Evolutionary conservation across 2,797 vertebrate genomes (phyloP), one percentile per base, ranked within the genome.

Genomic region (Schizopygopsis malacanthus): DNA sequence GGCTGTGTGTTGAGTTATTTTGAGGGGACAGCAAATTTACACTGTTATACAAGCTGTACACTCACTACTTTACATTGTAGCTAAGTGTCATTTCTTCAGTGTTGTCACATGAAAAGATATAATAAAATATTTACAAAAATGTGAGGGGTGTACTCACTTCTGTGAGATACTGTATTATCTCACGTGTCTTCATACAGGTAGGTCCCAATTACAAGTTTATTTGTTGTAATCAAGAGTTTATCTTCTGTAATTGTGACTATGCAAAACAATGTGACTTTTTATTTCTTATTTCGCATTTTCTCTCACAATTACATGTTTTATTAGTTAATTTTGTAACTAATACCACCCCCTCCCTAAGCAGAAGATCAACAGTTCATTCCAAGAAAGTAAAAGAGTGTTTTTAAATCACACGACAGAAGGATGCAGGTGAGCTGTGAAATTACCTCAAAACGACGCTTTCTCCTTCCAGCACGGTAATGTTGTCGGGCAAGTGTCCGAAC

Each of bases 401-500:
- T 59, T 11, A 10, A 73, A 73, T 3, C 45, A 18, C 52, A 12
- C 8, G 22, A 56, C 47, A 41, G 7, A 65, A 37, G 15, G 79
- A 87, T 91, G 92, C 90, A 92, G 91, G 90, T 93, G 91, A 79
- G 82, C 83, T 4, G 37, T 91, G 81, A 89, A 81, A 28, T 94
- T 94, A 98, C 97, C 97, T 98, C 93, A 98, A 94, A 88, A 95
- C 95, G 91, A 97, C 96, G 47, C 95, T 97, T 85, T 97, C 95
- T 25, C 97, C 97, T 93, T 98, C 97, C 81, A 96, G 92, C 83
- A 97, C 97, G 0, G 97, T 98, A 91, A 98, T 97, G 94, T 98
- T 98, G 93, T 97, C 97, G 1, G 96, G 96, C 41, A 96, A 95
- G 89, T 96, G 95, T 92, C 92, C 94, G 91, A 96, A 95, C 90